phyloP scores from a whole-genome alignment of 2,888 invertebrate genomes.

The Cryptus armator region DNA sequence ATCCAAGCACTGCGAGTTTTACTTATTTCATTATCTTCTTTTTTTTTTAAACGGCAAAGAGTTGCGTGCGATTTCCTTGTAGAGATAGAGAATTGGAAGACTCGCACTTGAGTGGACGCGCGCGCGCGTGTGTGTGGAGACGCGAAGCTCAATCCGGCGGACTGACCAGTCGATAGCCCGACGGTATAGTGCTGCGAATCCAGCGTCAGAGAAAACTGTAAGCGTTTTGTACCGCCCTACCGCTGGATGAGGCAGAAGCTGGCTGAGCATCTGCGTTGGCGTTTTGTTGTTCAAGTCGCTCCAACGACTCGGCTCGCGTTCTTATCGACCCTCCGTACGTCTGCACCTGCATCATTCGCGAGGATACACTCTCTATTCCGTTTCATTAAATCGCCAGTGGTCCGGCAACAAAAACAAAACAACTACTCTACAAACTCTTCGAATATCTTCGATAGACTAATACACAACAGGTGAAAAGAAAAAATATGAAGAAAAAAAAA shows the following conservation, averaged over 20 bases:
- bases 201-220: conserved; percentile 88
- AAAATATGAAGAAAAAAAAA: neutral
- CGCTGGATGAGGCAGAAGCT: conserved; percentile 80
- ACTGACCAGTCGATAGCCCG: conserved; percentile 79
- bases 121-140: conserved; percentile 20
- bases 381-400: conserved; percentile 21
- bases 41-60: conserved; percentile 28
- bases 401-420: conserved; percentile 9
- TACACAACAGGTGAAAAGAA: neutral
- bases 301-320: conserved; percentile 92
- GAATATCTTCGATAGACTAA: neutral
- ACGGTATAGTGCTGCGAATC: conserved; percentile 79
- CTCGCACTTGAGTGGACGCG: conserved; percentile 36
- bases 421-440: conserved; percentile 6
- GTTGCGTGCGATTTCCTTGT: conserved; percentile 38
- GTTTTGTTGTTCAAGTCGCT: conserved; percentile 87
- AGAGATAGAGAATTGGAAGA: conserved; percentile 53
- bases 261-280: conserved; percentile 77
- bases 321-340: conserved; percentile 94
- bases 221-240: conserved; percentile 88
- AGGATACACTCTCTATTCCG: conserved; percentile 29
- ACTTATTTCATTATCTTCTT: neutral
- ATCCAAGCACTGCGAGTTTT: conserved; percentile 34
- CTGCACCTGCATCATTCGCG: conserved; percentile 87
- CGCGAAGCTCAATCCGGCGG: conserved; percentile 76